A percentile compares a stretch with the other conserved stretches of the same genome.
phyloP scores from a whole-genome alignment of 1,140 invertebrate species.

The Nebria ingens region DNA sequence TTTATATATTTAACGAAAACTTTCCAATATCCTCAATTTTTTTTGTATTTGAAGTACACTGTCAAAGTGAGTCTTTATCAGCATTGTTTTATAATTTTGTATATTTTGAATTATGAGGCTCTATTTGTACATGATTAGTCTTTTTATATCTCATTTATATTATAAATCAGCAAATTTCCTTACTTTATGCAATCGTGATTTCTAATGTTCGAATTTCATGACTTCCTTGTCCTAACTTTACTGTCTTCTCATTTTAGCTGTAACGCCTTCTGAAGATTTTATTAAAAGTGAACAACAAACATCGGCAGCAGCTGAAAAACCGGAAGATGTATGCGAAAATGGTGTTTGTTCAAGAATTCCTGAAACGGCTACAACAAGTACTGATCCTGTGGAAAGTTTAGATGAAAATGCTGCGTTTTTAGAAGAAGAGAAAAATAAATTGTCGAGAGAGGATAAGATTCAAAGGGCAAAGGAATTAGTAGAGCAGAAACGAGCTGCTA shows the following conservation, averaged over 20 bases:
- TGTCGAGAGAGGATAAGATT: constrained; percentile 30
- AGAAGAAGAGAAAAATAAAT: constrained; percentile 13
- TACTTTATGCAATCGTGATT: too few relatives aligned
- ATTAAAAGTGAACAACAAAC: constrained; percentile 9
- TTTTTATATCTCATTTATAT: too few relatives aligned
- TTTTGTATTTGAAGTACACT: too few relatives aligned
- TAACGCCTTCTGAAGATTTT: constrained; percentile 6
- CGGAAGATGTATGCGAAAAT: constrained; percentile 21
- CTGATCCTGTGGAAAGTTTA: constrained; percentile 16
- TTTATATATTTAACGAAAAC: too few relatives aligned
- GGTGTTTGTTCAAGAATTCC: constrained; percentile 19
- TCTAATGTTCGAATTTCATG: too few relatives aligned
- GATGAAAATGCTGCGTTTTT: constrained; percentile 22
- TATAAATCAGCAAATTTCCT: too few relatives aligned
- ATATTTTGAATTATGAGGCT: too few relatives aligned
- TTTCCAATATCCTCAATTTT: too few relatives aligned
- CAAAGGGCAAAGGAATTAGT: constrained; percentile 41
- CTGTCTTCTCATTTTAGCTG: neutral
- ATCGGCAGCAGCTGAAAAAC: constrained; percentile 14
- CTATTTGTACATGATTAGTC: too few relatives aligned
- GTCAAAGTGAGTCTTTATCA: too few relatives aligned
- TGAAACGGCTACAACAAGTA: constrained; percentile 7
- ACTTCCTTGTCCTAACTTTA: too few relatives aligned
- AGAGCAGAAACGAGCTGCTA: constrained; percentile 45
- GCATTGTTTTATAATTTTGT: too few relatives aligned